Base-by-base conservation (phyloP, 2,113 vertebrate genomes). In the Cichladusa arquata region DNA sequence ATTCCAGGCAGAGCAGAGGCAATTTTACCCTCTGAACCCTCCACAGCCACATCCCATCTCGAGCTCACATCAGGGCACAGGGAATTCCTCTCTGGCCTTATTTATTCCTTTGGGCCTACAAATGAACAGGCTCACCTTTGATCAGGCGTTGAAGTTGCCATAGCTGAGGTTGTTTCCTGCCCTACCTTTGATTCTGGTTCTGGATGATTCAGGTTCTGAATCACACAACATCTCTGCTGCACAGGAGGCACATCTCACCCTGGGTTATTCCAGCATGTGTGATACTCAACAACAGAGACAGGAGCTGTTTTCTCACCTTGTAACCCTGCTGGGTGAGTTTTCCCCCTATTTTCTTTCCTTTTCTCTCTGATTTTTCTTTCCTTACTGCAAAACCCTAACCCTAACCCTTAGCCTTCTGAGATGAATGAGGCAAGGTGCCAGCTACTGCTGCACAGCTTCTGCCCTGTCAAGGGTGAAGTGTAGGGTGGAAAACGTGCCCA, bases 391-490 rank as follows among this genome's bases (percentile, higher is more conserved):
- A 86, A 29, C 14, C 25, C 60, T 7, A 86, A 22, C 14, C 24
- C 47, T 10, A 23, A 79, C 48, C 48, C 48, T 69, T 33, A 24
- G 36, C 65, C 36, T 61, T 57, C 67, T 23, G 19, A 71, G 40
- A 23, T 25, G n/a, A 66, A 80, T 9, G 42, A 65, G 47, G n/a
- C 5, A 44, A 58, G 33, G 64, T 26, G 64, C 38, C 58, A 81
- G 38, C 19, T 26, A 2, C 24, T 10, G 34, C 33, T 17, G 0
- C 0, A 7, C 2, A 34, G 22, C 17, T 19, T 34, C 36, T 76
- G 47, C 24, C 31, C 58, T 48, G 20, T 50, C n/a, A 65, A 28
- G 61, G 29, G 38, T n/a, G 38, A 62, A 34, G 38, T 36, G 12
- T 29, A 22, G 20, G 15, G 34, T 58, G 34, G 19, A 26, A 78